A percentile compares a stretch with the other conserved stretches of the same genome.
phyloP scores from a whole-genome alignment of 2,797 vertebrate species.

The Rhinoraja longicauda region DNA sequence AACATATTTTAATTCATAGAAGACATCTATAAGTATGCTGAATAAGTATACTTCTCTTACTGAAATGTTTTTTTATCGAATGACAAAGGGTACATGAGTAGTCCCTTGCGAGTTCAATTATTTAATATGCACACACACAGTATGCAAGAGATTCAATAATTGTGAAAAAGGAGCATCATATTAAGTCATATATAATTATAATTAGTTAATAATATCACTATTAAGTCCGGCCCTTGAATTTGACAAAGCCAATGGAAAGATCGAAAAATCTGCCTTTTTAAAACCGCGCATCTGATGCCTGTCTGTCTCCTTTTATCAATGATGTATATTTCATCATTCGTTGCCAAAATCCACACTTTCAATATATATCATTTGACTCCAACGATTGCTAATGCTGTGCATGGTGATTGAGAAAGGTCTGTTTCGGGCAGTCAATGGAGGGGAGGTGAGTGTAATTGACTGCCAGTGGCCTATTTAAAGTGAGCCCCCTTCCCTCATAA shows the following conservation, averaged over 20 bases:
- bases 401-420: not conserved
- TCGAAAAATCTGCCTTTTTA: not conserved
- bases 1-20: not conserved
- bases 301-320: not conserved
- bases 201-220: not conserved
- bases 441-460: not conserved
- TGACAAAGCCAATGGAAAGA: not conserved
- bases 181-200: not conserved
- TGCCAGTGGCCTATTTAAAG: not conserved
- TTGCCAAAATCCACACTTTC: not conserved
- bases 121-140: not conserved
- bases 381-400: not conserved
- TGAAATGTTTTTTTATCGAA: slow-evolving; percentile 5
- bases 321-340: not conserved
- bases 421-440: not conserved
- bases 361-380: not conserved
- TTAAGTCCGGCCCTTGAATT: not conserved
- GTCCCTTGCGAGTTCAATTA: not conserved
- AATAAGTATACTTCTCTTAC: not conserved
- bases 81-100: not conserved
- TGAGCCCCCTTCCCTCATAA: not conserved
- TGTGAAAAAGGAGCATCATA: not conserved
- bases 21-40: not conserved
- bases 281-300: not conserved
- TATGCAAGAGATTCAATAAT: not conserved